phyloP scores from a whole-genome alignment of 2,797 vertebrate genomes.

The Notoglanidium macrostoma region DNA sequence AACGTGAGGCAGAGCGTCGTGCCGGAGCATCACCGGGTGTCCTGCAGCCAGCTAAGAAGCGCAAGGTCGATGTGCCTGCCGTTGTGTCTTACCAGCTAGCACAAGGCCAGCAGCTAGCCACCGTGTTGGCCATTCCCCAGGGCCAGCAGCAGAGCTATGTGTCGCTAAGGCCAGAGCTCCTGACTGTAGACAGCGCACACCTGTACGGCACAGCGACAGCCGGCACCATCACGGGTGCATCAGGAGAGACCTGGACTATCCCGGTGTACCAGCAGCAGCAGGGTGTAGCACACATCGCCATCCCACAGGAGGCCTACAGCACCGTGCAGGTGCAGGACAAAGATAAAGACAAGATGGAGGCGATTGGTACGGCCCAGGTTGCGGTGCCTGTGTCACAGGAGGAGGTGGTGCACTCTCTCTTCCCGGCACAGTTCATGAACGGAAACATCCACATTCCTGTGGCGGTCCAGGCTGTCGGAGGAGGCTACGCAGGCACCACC shows the following conservation, averaged over 20 bases:
- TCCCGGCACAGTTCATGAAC: conserved; percentile 99
- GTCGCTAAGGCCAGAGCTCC: conserved; percentile 93
- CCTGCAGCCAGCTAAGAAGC: conserved; percentile 98
- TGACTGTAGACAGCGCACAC: conserved; percentile 97
- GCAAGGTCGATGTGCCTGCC: conserved; percentile 96
- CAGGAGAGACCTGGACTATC: conserved; percentile 99
- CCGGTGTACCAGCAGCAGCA: conserved; percentile 97
- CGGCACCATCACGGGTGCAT: conserved; percentile 97
- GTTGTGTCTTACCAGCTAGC: conserved; percentile 95
- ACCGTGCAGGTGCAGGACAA: conserved; percentile 89
- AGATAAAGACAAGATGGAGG: conserved; percentile 81
- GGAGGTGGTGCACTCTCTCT: conserved; percentile 95
- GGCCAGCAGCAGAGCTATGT: conserved; percentile 98
- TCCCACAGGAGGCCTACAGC: conserved; percentile 96
- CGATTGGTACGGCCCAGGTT: conserved; percentile 50
- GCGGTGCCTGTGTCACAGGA: conserved; percentile 86
- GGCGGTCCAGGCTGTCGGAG: conserved; percentile 95
- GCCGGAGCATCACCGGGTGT: conserved; percentile 81
- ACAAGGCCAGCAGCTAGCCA: conserved; percentile 92
- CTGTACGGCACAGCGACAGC: conserved; percentile 95
- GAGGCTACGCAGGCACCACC: conserved; percentile 89
- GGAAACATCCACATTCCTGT: conserved; percentile 99
- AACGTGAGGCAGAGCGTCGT: conserved; percentile 87
- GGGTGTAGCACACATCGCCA: conserved; percentile 95
- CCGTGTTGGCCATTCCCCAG: conserved; percentile 96